Evolutionary conservation across 2,797 vertebrate genomes (phyloP), one percentile per base, ranked within the genome.

Genomic region (Leptodactylus fallax): DNA sequence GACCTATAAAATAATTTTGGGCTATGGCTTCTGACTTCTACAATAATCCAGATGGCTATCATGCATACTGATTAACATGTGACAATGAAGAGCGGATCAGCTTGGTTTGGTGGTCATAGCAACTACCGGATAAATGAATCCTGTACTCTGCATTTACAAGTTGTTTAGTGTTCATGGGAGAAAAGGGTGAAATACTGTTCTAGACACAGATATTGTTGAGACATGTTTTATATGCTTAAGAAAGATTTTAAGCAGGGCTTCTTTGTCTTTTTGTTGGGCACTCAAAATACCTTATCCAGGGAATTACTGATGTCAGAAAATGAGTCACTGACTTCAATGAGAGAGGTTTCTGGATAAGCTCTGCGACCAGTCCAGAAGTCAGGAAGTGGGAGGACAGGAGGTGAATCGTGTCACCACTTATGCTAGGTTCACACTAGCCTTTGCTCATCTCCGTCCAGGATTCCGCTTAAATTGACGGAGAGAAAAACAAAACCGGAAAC

Each of bases 31-130:
- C 4, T 23, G 76, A 79, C 53, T 36, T 83, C 16, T 79, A 13
- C 60, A 79, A 61, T 79, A 19, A 71, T 49, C 19, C 23, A 17
- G 60, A 45, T 79, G 55, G 67, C 13, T 51, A 78, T 23, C 25
- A 27, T 63, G 85, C 80, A 86, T 86, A 83, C 88, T 81, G 60
- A 89, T 85, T 85, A 60, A 79, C 60, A 53, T 61, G 51, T 49
- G 23, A 65, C 36, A 56, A 25, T 58, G 47, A 45, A 12, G 23
- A 78, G 55, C 60, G 19, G 12, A 56, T 79, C 65, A 61, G 56
- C n/a, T 12, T 63, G 23, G 47, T 45, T 58, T 58, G 69, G 87
- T 88, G 58, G 55, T 61, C 69, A 85, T 85, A 77, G 87, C 78
- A 88, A 88, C 87, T 21, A 27, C 51, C 82, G 85, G 58, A 61